A percentile compares a stretch with the other conserved stretches of the same genome.
These are phyloP conservation scores for Chironomus tepperi DNA, from an alignment of 1,140 invertebrate genomes.

Conservation along the genomic window DNA sequence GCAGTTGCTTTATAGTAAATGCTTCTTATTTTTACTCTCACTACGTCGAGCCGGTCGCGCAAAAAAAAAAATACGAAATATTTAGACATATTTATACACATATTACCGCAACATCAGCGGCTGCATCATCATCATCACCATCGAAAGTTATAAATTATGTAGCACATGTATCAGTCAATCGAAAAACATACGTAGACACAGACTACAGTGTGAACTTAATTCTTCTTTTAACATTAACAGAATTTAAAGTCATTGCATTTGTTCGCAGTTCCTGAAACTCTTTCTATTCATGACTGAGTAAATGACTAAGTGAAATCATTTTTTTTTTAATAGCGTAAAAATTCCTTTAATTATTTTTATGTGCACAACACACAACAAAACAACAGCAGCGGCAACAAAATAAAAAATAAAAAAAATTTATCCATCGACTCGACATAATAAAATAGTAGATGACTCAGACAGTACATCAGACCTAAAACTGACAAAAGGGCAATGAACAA, in stretches of 20 bases:
- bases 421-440: too few relatives aligned
- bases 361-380: too few relatives aligned
- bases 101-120: not conserved
- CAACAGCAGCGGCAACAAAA: too few relatives aligned
- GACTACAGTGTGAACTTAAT: not conserved
- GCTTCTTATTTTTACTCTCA: not conserved
- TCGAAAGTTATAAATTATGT: not conserved
- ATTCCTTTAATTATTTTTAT: not conserved
- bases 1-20: not conserved
- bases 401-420: too few relatives aligned
- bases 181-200: not conserved
- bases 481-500: conserved; percentile 12
- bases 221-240: too few relatives aligned
- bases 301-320: too few relatives aligned
- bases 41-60: not conserved
- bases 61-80: not conserved
- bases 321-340: not conserved
- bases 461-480: not conserved
- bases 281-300: not conserved
- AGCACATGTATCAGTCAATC: conserved; percentile 1
- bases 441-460: too few relatives aligned
- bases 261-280: not conserved
- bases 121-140: not conserved
- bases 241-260: too few relatives aligned
- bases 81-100: not conserved